phyloP scores from a whole-genome alignment of 2,113 vertebrate genomes.

The Psilopogon haemacephalus region DNA sequence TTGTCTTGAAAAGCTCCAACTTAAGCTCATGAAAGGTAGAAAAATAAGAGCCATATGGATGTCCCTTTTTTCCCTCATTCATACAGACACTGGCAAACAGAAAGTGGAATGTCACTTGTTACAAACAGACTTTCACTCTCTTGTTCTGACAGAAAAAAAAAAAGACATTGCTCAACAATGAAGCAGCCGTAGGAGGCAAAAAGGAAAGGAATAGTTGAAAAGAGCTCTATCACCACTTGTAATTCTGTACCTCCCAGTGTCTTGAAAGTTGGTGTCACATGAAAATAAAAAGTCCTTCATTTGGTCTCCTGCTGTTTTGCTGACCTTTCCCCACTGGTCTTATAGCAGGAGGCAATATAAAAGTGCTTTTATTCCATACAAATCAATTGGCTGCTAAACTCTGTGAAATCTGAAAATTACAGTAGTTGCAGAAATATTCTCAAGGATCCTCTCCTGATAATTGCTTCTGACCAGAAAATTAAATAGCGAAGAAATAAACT shows the following conservation, averaged over 20 bases:
- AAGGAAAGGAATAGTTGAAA: slow-evolving; percentile 24
- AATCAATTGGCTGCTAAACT: slow-evolving; percentile 56
- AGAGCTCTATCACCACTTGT: neutral
- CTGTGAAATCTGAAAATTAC: slow-evolving; percentile 41
- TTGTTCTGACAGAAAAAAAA: slow-evolving; percentile 2
- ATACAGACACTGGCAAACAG: neutral
- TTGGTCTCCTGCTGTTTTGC: slow-evolving; percentile 62
- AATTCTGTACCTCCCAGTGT: slow-evolving; percentile 47
- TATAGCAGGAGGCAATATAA: slow-evolving; percentile 60
- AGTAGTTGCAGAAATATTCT: slow-evolving; percentile 4
- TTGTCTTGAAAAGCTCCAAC: neutral
- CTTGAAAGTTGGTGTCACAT: slow-evolving; percentile 56
- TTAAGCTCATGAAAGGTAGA: neutral
- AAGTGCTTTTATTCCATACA: slow-evolving; percentile 58
- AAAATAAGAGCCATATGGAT: neutral
- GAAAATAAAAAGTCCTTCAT: slow-evolving; percentile 56
- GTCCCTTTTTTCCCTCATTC: neutral
- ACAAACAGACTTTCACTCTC: slow-evolving; percentile 3
- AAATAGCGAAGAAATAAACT: slow-evolving; percentile 32
- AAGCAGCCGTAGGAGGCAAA: neutral
- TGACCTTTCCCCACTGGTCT: slow-evolving; percentile 58
- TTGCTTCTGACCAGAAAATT: slow-evolving; percentile 56
- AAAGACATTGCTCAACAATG: neutral
- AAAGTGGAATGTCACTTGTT: neutral
- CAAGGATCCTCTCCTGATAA: neutral